Evolutionary conservation across 2,888 invertebrate species (phyloP), one percentile per base, ranked within the genome.

Genomic region (Torymus auratus): DNA sequence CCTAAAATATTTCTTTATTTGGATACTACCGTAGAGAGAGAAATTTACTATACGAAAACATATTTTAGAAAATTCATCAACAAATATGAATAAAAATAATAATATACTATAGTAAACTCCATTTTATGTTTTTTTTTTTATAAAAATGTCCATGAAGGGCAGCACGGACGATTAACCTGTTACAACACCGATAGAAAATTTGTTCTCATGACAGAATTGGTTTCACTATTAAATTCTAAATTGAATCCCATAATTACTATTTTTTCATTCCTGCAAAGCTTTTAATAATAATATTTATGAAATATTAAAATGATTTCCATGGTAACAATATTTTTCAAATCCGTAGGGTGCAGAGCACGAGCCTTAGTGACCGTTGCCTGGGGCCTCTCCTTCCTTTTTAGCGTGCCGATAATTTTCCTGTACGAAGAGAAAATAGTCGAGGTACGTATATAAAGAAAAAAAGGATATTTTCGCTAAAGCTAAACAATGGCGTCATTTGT

Each of bases 271-370:
- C 3, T 28, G 28, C 5, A 3, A 41, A 41, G 7, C 7, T 41
- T 41, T 41, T 7, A 41, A 7, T 1, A 41, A 41, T 41, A 41
- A 41, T 41, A 7, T 14, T 56, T 4, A n/a, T n/a, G n/a, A 56
- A n/a, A 15, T 5, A 56, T 4, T 23, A 62, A 62, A 67, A 20
- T 13, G n/a, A 15, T n/a, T 15, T 17, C 12, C 12, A 15, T 50
- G 55, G 23, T n/a, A 60, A 73, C 28, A 61, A 72, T 14, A 68
- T 64, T 65, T 67, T 5, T 2, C 55, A 61, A 65, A 10, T 53
- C 56, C 92, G 97, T 92, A 97, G 97, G 97, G 97, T 94, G 95
- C 89, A 93, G 97, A 85, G 97, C 97, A 0, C 93, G 95, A 84
- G 93, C 94, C 68, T 92, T 98, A 75, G 95, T 97, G 10, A 93